Conservation (phyloP, 2,888 invertebrate species). For the Diloba caeruleocephala region DNA sequence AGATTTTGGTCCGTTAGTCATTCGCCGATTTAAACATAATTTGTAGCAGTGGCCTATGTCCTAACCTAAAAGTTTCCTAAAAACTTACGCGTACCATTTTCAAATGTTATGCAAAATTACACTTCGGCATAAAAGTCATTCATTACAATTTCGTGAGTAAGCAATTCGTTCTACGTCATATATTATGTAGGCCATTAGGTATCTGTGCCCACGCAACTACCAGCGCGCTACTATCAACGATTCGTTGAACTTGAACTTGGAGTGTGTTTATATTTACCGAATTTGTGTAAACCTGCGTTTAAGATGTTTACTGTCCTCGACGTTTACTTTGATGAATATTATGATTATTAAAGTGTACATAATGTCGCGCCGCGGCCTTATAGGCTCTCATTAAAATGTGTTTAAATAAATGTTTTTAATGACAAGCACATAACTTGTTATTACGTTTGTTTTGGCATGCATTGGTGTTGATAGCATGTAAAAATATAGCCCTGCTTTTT, state of each 20-base stretch:
- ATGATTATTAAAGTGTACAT: constrained; percentile 6
- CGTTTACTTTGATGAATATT: constrained; percentile 1
- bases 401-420: constrained; percentile 29
- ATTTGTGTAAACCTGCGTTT: constrained; percentile 6
- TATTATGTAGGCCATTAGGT: constrained; percentile 49
- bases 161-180: constrained; percentile 43
- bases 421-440: constrained; percentile 9
- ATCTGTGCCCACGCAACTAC: constrained; percentile 26
- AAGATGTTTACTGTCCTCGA: constrained; percentile 5
- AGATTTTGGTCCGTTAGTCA: no score
- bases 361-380: constrained; percentile 1
- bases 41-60: no score
- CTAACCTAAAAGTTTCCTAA: not conserved
- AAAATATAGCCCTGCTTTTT: not conserved
- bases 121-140: constrained; percentile 5
- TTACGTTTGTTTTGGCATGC: constrained; percentile 13
- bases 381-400: constrained; percentile 27
- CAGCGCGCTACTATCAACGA: constrained; percentile 13
- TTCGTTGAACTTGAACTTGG: constrained; percentile 57
- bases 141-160: constrained; percentile 20
- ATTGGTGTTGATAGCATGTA: constrained; percentile 2
- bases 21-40: no score
- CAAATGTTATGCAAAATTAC: constrained; percentile 4
- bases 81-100: not conserved
- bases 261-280: constrained; percentile 19